A percentile compares a stretch with the other conserved stretches of the same genome.
phyloP scores from a whole-genome alignment of 2,888 invertebrate species.

The Platycheirus albimanus region DNA sequence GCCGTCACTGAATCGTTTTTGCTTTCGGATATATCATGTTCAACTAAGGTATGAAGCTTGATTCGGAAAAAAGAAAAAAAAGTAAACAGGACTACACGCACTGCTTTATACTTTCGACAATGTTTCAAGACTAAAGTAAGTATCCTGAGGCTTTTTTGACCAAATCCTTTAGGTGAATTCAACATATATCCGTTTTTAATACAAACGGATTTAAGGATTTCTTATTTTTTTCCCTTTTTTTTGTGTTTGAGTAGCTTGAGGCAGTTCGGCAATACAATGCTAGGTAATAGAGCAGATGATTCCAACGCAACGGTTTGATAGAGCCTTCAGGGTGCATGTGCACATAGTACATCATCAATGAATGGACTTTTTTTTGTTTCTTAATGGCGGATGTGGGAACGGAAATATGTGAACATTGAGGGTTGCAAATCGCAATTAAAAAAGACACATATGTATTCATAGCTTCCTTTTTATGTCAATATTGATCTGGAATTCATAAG shows the following conservation, averaged over 20 bases:
- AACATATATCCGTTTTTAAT: constrained; percentile 6
- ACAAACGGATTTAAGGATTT: constrained; percentile 27
- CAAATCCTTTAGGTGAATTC: constrained; percentile 43
- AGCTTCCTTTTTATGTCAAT: too few relatives aligned
- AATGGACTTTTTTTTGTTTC: neutral
- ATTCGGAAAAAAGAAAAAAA: too few relatives aligned
- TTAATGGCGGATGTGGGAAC: neutral
- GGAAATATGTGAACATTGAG: neutral
- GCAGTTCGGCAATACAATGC: constrained; percentile 9
- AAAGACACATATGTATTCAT: too few relatives aligned
- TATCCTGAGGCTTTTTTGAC: constrained; percentile 44
- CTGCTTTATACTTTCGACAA: constrained; percentile 11
- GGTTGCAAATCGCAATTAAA: too few relatives aligned
- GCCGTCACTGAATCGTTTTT: neutral
- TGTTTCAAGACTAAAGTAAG: too few relatives aligned
- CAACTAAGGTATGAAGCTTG: too few relatives aligned
- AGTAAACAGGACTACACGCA: neutral
- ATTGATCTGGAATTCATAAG: too few relatives aligned
- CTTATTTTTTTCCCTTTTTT: neutral
- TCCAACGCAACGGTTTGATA: neutral
- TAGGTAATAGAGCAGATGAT: constrained; percentile 47
- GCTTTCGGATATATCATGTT: constrained; percentile 16
- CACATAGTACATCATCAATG: neutral
- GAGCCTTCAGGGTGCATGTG: constrained; percentile 6
- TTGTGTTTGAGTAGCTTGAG: constrained; percentile 3